A percentile compares a stretch with the other conserved stretches of the same genome.
Evolutionary conservation across 1,140 invertebrate species (phyloP).

Genomic region (Wasmannia auropunctata): DNA sequence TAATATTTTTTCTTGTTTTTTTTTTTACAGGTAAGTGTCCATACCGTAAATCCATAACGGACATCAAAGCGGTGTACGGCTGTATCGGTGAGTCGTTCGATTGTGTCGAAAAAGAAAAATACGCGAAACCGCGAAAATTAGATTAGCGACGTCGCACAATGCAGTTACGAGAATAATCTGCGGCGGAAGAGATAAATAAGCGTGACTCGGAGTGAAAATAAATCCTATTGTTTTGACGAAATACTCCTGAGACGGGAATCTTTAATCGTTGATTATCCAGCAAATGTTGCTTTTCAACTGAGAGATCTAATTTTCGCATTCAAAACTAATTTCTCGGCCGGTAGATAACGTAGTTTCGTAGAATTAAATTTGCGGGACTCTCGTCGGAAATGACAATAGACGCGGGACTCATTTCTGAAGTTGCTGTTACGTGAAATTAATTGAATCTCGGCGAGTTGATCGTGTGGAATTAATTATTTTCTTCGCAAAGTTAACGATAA

Average conservation of each 20-base stretch:
- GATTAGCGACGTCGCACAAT: neutral
- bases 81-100: neutral
- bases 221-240: constrained; percentile 18
- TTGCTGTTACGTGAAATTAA: constrained; percentile 36
- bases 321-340: constrained; percentile 4
- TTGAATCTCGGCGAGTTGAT: constrained; percentile 11
- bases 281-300: constrained; percentile 33
- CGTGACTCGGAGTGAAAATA: constrained; percentile 9
- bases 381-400: constrained; percentile 20
- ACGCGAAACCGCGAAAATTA: neutral
- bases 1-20: neutral
- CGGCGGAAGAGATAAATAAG: neutral
- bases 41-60: neutral
- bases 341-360: constrained; percentile 18
- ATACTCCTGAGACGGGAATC: neutral
- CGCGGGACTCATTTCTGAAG: constrained; percentile 29
- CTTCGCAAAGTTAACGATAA: neutral
- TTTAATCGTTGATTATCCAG: constrained; percentile 30
- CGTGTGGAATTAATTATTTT: constrained; percentile 28
- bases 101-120: neutral
- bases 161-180: neutral
- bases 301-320: constrained; percentile 38
- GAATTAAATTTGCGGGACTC: constrained; percentile 38
- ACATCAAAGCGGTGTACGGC: neutral
- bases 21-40: constrained; percentile 31